phyloP scores from a whole-genome alignment of 2,888 invertebrate genomes.

The Melanostoma scalare region DNA sequence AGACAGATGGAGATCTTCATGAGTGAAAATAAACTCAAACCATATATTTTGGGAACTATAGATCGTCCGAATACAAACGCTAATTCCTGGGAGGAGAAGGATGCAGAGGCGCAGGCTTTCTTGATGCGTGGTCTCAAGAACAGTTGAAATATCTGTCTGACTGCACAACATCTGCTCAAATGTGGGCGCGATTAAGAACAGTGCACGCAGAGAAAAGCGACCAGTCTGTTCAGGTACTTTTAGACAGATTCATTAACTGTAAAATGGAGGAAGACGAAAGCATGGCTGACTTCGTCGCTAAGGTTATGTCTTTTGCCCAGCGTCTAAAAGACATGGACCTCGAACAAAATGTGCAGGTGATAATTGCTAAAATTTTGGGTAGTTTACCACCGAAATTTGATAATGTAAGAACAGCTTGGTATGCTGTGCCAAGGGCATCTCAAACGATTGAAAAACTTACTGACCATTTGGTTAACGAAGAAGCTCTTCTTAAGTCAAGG shows the following conservation, averaged over 20 bases:
- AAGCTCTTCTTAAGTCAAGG: slow-evolving; percentile 28
- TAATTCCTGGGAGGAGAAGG: slow-evolving; percentile 52
- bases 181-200: too few species aligned
- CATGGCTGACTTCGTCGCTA: slow-evolving; percentile 61
- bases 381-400: slow-evolving; percentile 65
- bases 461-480: slow-evolving; percentile 64
- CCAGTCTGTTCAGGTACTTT: slow-evolving; percentile 30
- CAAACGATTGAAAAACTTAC: slow-evolving; percentile 65
- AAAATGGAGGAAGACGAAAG: slow-evolving; percentile 58
- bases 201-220: too few species aligned
- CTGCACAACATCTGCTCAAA: slow-evolving; percentile 29
- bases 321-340: slow-evolving; percentile 64
- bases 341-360: slow-evolving; percentile 58
- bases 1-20: slow-evolving; percentile 44
- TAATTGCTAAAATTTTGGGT: slow-evolving; percentile 63
- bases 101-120: slow-evolving; percentile 61
- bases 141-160: slow-evolving; percentile 64
- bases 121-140: slow-evolving; percentile 56
- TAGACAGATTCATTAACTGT: slow-evolving; percentile 68
- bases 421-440: slow-evolving; percentile 57
- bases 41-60: slow-evolving; percentile 40
- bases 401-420: slow-evolving; percentile 69
- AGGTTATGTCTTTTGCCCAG: slow-evolving; percentile 53
- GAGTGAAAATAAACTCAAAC: slow-evolving; percentile 49
- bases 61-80: slow-evolving; percentile 16